These are phyloP conservation scores for Gonioctena quinquepunctata DNA, from an alignment of 1,140 invertebrate genomes.

Conservation along the genomic window DNA sequence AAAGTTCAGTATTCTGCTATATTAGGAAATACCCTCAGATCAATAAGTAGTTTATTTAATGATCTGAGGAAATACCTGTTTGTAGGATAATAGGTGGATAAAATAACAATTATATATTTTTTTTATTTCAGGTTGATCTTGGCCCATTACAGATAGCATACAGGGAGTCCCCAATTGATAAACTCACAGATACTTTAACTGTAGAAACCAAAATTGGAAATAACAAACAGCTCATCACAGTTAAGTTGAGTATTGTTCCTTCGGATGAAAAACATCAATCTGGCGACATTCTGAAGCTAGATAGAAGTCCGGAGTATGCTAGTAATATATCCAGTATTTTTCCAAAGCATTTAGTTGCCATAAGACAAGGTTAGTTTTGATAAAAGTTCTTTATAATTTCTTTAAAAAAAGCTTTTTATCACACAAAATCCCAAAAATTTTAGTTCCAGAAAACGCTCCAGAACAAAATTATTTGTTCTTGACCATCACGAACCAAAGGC, in stretches of 20 bases:
- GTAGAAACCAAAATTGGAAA: slow-evolving; percentile 71
- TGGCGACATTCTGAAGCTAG: slow-evolving; percentile 61
- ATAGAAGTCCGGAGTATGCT: slow-evolving; percentile 66
- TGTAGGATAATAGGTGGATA: too few relatives aligned
- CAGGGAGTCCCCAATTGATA: slow-evolving; percentile 71
- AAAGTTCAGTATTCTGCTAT: too few relatives aligned
- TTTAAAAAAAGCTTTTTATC: too few relatives aligned
- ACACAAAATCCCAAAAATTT: too few relatives aligned
- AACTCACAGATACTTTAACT: slow-evolving; percentile 59
- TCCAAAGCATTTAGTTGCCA: slow-evolving; percentile 63
- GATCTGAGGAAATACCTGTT: too few relatives aligned
- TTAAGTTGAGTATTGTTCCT: slow-evolving; percentile 64
- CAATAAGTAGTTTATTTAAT: too few relatives aligned
- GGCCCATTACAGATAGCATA: slow-evolving; percentile 95
- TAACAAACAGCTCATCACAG: slow-evolving; percentile 60
- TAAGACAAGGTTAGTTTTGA: slow-evolving; percentile 61
- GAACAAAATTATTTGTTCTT: too few relatives aligned
- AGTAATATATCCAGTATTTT: slow-evolving; percentile 66
- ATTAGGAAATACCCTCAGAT: too few relatives aligned
- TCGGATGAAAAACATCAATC: slow-evolving; percentile 39
- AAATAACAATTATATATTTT: too few relatives aligned
- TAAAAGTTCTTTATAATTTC: too few relatives aligned
- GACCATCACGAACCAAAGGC: too few relatives aligned
- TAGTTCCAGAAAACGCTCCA: too few relatives aligned
- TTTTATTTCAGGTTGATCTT: slow-evolving; percentile 75